phyloP scores from a whole-genome alignment of 2,888 invertebrate genomes.

The Alviniconcha strummeri region DNA sequence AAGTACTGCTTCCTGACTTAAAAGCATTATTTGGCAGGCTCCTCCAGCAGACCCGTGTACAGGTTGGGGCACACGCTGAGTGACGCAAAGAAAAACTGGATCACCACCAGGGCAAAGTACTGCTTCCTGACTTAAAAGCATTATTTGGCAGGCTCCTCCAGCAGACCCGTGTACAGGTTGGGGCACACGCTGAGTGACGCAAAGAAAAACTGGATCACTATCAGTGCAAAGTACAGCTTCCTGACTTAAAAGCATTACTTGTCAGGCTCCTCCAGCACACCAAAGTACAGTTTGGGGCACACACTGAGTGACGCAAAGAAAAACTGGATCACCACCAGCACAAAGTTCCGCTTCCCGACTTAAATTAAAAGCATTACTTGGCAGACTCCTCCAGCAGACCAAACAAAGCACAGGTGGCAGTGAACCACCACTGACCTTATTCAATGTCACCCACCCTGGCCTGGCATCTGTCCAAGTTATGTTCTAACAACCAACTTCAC shows the following conservation, averaged over 20 bases:
- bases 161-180: constrained; percentile 97
- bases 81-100: constrained; percentile 68
- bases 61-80: constrained; percentile 95
- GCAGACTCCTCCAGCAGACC: constrained; percentile 95
- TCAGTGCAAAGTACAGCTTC: constrained; percentile 99
- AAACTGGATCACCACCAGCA: constrained; percentile 89
- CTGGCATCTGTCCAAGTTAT: too few species aligned
- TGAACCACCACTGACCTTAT: too few species aligned
- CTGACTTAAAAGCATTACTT: constrained; percentile 83
- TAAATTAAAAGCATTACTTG: constrained; percentile 79
- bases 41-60: constrained; percentile 96
- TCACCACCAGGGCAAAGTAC: constrained; percentile 99
- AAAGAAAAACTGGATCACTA: constrained; percentile 80
- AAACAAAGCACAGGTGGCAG: constrained; percentile 91
- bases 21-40: constrained; percentile 88
- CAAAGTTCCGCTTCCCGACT: constrained; percentile 97
- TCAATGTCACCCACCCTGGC: too few species aligned
- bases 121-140: constrained; percentile 83
- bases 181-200: constrained; percentile 86
- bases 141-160: constrained; percentile 96
- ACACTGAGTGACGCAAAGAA: constrained; percentile 79
- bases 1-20: constrained; percentile 95
- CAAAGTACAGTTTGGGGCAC: constrained; percentile 97
- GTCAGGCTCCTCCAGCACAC: constrained; percentile 95
- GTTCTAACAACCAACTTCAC: too few species aligned